Evolutionary conservation across 2,113 vertebrate species (phyloP), one percentile per base, ranked within the genome.

Genomic region (Rutilus rutilus): DNA sequence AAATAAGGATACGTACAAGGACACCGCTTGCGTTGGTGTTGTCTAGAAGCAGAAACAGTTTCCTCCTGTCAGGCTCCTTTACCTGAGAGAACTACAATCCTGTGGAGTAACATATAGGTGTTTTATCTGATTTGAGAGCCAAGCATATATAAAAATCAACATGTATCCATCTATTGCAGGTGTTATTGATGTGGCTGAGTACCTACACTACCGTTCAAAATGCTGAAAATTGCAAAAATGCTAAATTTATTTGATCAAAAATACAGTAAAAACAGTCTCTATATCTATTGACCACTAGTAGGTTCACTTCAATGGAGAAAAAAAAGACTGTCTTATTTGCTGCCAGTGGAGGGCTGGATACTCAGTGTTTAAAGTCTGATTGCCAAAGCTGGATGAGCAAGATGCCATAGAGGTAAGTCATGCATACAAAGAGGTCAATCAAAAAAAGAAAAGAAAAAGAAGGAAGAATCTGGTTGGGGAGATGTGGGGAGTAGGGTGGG

Each of bases 361-460:
- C 45, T 19, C 57, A 12, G 8, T 39, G 12, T 62, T 39, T 21
- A 82, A 82, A 54, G 45, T 57, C 7, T n/a, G 45, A 64, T 30
- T 74, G 21, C 59, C 27, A 33, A 54, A 86, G n/a, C 57, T 54
- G 27, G 15, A 80, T 78, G 62, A 82, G 84, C 42, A 89, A 71
- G 84, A 86, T 90, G 92, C 82, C 42, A 45, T 73, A 47, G 27
- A 76, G 81, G 87, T 92, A 89, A 90, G 91, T 83, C 87, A 91
- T 89, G 82, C 76, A 90, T 85, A 80, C 86, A 74, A 77, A 86
- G 89, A 88, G 90, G 90, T 92, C 92, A 91, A 75, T 42, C 74
- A 86, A 89, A 92, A 89, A 90, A 87, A 90, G 54, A 88, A 78
- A 82, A 50, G 14, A 15, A 50, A 57, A 57, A 57, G 2, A 57